Conservation (phyloP, 2,113 vertebrate genomes). For the Atherinomorus stipes region DNA sequence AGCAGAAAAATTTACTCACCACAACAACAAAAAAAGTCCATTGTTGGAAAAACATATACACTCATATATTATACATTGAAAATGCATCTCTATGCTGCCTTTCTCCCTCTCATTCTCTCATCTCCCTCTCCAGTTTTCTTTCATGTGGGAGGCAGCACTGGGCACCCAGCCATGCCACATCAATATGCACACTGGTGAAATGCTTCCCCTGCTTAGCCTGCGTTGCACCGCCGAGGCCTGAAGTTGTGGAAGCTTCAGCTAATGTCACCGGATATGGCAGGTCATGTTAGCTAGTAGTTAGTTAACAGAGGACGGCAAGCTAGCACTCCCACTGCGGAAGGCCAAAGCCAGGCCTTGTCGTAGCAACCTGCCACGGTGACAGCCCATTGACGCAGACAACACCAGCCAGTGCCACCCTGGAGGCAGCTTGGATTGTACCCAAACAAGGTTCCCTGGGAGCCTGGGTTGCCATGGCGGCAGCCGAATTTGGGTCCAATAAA, state of each 20-base stretch:
- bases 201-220: slow-evolving; percentile 59
- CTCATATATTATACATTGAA: slow-evolving; percentile 73
- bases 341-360: slow-evolving; percentile 42
- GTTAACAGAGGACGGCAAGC: slow-evolving; percentile 58
- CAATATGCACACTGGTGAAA: slow-evolving; percentile 79
- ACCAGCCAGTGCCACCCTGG: slow-evolving; percentile 76
- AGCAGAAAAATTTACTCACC: slow-evolving; percentile 67
- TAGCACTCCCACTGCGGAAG: slow-evolving; percentile 44
- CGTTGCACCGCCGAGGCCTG: slow-evolving; percentile 45
- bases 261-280: slow-evolving; percentile 67
- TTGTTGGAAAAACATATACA: slow-evolving; percentile 66
- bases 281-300: slow-evolving; percentile 68
- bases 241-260: slow-evolving; percentile 53
- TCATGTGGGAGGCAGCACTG: slow-evolving; percentile 80
- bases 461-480: slow-evolving; percentile 84
- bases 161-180: slow-evolving; percentile 82
- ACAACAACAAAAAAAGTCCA: slow-evolving; percentile 39
- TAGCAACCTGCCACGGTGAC: slow-evolving; percentile 58
- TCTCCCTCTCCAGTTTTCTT: slow-evolving; percentile 57
- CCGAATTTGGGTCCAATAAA: slow-evolving; percentile 83
- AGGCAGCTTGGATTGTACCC: slow-evolving; percentile 82
- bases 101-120: slow-evolving; percentile 59
- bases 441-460: slow-evolving; percentile 82
- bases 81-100: slow-evolving; percentile 53
- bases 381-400: slow-evolving; percentile 64